phyloP scores from a whole-genome alignment of 2,113 vertebrate species.

The Perognathus longimembris region DNA sequence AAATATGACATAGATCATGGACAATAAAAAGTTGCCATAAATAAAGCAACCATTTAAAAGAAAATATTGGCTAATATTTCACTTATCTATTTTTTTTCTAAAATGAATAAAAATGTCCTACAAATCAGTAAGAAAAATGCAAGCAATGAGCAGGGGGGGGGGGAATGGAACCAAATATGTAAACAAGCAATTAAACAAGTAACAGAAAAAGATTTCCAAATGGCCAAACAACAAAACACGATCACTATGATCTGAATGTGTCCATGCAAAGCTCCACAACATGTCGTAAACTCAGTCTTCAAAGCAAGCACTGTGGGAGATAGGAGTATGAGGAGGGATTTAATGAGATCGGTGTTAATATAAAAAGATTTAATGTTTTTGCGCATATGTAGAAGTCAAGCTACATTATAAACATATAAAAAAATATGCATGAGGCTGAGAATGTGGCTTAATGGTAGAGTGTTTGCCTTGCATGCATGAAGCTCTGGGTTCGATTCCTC shows the following conservation, averaged over 20 bases:
- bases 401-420: too few relatives aligned
- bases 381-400: too few relatives aligned
- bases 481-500: too few relatives aligned
- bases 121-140: neutral
- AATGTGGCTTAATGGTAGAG: too few relatives aligned
- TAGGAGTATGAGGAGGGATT: too few relatives aligned
- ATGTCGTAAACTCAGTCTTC: neutral
- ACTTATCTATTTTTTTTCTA: neutral
- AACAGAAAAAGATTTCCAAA: neutral
- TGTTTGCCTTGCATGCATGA: too few relatives aligned
- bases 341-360: too few relatives aligned
- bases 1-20: neutral
- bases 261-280: neutral
- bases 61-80: neutral
- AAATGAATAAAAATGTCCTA: conserved; percentile 15
- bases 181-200: neutral
- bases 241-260: neutral
- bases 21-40: neutral
- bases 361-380: neutral
- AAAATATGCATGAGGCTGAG: too few relatives aligned
- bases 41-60: neutral
- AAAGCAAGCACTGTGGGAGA: neutral
- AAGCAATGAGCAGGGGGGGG: neutral
- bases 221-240: neutral
- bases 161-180: neutral